Evolutionary conservation across 2,113 vertebrate species (phyloP), one percentile per base, ranked within the genome.

Genomic region (Herpetotheres cachinnans): DNA sequence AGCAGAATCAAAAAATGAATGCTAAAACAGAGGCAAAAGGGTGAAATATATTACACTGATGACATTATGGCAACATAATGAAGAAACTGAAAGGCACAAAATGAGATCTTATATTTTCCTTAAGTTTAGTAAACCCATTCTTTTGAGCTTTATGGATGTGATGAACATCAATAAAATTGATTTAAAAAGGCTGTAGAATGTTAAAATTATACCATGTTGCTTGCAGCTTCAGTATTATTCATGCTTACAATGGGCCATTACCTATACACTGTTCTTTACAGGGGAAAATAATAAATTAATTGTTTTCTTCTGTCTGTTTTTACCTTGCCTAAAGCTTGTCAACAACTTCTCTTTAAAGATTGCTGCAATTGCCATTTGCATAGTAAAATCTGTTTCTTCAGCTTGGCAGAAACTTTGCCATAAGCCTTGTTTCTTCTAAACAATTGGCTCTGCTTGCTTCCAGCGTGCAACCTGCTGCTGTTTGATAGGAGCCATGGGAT

Each of bases 141-240:
- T 96, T 97, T 94, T 88, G 94, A 91, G 93, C 85, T 97, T 97
- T 96, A 90, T 96, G 78, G 78, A 83, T 97, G 89, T 94, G 94
- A 94, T 81, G 88, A 97, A 96, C 95, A 97, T 97, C 96, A 96
- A 91, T 97, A 97, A 98, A 96, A 98, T 97, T 94, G 98, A 98
- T 97, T 97, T 12, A 40, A 88, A 97, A 98, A 96, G 82, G 71
- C 90, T 93, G 70, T 56, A 71, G 89, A 97, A 97, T 98, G 97
- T 93, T 98, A 84, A 97, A 97, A 98, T 98, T 97, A 97, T 96
- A 90, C 93, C 73, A 55, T 54, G 94, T 91, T 97, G 85, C 97
- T 97, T 88, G 81, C 89, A 96, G 89, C 77, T 82, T 36, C 25
- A 62, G 44, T 95, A 55, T 97, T 98, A 97, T 95, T 98, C 96